These are phyloP conservation scores for Molorchus minor DNA, from an alignment of 2,888 invertebrate species.

Conservation along the genomic window DNA sequence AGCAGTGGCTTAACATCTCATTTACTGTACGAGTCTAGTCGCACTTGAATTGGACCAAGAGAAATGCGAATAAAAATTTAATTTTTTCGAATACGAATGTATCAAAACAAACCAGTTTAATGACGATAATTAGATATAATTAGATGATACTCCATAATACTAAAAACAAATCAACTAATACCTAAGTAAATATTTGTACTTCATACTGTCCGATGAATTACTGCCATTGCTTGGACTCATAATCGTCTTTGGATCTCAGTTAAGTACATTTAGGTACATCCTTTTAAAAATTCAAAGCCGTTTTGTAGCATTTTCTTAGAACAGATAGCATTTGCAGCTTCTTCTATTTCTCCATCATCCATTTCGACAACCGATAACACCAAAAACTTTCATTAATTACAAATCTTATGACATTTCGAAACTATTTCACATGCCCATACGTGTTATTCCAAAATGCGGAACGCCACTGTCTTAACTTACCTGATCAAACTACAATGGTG, in stretches of 20 bases:
- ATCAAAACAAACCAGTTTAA: background rate
- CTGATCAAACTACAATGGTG: conserved; percentile 37
- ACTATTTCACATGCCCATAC: conserved; percentile 36
- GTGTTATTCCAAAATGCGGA: background rate
- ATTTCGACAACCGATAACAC: background rate
- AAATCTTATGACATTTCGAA: conserved; percentile 35
- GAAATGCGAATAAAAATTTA: too few species aligned
- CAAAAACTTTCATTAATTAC: background rate
- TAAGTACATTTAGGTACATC: too few species aligned
- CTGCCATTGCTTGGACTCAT: too few species aligned
- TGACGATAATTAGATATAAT: background rate
- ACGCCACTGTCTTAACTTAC: conserved; percentile 11
- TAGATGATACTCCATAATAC: too few species aligned
- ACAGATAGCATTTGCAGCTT: background rate
- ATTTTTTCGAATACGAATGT: too few species aligned
- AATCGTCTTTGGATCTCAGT: too few species aligned
- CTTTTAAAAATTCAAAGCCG: background rate
- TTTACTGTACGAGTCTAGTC: too few species aligned
- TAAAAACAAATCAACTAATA: too few species aligned
- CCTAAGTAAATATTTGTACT: too few species aligned
- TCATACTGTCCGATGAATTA: too few species aligned
- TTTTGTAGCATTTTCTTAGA: background rate
- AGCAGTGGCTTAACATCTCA: too few species aligned
- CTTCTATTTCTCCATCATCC: background rate
- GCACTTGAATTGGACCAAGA: too few species aligned